These are phyloP conservation scores for Apteryx owenii DNA, from an alignment of 2,113 vertebrate species.

Conservation along the genomic window DNA sequence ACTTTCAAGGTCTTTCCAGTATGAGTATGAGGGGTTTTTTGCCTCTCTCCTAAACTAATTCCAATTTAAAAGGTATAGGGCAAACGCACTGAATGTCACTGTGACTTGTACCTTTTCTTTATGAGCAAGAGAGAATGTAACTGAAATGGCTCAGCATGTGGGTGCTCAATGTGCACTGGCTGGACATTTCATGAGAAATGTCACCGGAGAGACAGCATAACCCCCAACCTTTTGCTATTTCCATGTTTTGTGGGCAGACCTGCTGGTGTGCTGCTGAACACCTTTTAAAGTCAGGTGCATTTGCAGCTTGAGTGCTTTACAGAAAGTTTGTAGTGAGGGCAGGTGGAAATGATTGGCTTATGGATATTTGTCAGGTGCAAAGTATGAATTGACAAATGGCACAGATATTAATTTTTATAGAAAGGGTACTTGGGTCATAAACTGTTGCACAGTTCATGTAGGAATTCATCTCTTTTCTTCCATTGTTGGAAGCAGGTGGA, in stretches of 20 bases:
- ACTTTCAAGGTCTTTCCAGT: neutral
- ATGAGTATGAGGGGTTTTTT: neutral
- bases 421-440: neutral
- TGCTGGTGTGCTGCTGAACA: neutral
- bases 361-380: neutral
- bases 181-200: neutral
- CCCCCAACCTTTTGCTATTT: neutral
- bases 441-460: neutral
- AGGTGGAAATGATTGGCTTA: neutral
- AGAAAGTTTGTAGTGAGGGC: neutral
- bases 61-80: neutral
- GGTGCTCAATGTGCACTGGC: neutral
- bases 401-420: no score
- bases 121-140: neutral
- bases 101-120: neutral
- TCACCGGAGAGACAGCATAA: neutral
- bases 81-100: neutral
- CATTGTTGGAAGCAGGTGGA: neutral
- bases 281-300: neutral
- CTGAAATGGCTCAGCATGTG: neutral
- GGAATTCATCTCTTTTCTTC: neutral
- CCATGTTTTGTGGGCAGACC: neutral
- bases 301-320: neutral
- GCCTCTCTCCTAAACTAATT: neutral
- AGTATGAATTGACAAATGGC: neutral